A percentile compares a stretch with the other conserved stretches of the same genome.
These are phyloP conservation scores for Drosophila busckii DNA, from an alignment of 1,140 invertebrate genomes.

Conservation along the genomic window DNA sequence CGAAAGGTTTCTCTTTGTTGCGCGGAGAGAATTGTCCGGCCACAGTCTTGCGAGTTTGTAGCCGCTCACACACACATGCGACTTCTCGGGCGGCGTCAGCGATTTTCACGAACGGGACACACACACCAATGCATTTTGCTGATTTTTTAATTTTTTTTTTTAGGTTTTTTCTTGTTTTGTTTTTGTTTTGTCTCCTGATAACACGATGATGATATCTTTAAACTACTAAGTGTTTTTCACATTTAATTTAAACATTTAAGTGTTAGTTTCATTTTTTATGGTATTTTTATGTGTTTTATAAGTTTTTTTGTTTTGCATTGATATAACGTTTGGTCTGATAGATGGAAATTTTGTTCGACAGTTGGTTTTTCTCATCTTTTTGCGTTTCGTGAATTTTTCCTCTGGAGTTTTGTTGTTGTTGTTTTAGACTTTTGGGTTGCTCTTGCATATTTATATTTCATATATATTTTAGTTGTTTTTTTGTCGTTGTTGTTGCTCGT, in stretches of 20 bases:
- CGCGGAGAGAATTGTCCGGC: too few species aligned
- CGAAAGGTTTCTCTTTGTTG: too few species aligned
- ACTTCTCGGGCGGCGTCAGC: constrained; percentile 47
- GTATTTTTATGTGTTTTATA: constrained; percentile 64
- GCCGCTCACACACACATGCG: too few species aligned
- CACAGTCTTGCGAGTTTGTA: too few species aligned
- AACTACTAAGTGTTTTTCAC: constrained; percentile 74
- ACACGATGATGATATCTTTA: constrained; percentile 67
- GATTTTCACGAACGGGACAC: constrained; percentile 74
- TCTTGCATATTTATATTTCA: constrained; percentile 24
- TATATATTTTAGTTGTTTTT: constrained; percentile 40
- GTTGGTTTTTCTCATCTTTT: constrained; percentile 55
- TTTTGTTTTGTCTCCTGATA: constrained; percentile 57
- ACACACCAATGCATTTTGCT: constrained; percentile 75
- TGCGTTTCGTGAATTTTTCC: constrained; percentile 64
- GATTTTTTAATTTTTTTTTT: constrained; percentile 64
- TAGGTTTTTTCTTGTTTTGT: constrained; percentile 43
- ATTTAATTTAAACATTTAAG: constrained; percentile 71
- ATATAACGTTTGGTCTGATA: constrained; percentile 72
- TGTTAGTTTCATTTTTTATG: constrained; percentile 60
- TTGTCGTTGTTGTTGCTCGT: constrained; percentile 1
- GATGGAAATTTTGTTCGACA: constrained; percentile 47
- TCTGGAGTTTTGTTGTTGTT: constrained; percentile 65
- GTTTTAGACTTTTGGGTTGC: constrained; percentile 23
- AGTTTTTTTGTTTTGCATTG: constrained; percentile 75